phyloP scores from a whole-genome alignment of 2,113 vertebrate species.

The Pseudorhombus dupliciocellatus region DNA sequence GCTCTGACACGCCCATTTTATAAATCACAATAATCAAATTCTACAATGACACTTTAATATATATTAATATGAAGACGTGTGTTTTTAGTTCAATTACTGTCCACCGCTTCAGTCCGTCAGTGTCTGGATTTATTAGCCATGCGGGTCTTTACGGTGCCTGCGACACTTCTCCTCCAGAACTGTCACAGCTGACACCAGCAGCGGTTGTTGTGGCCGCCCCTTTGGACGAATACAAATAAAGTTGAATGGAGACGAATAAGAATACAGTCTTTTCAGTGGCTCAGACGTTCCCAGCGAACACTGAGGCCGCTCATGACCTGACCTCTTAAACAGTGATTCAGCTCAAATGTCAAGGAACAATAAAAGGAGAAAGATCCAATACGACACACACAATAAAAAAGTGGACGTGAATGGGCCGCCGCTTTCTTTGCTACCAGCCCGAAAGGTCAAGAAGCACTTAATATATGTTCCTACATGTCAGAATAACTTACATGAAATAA shows the following conservation, averaged over 20 bases:
- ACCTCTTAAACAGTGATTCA: constrained; percentile 44
- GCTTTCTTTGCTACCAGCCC: constrained; percentile 53
- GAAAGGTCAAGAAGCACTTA: constrained; percentile 75
- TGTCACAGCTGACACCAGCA: background rate
- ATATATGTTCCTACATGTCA: constrained; percentile 61
- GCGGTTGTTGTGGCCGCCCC: background rate
- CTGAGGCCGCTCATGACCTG: constrained; percentile 30
- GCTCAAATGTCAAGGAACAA: constrained; percentile 77
- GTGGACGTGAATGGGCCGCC: constrained; percentile 64
- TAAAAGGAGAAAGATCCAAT: constrained; percentile 64
- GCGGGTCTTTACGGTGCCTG: background rate
- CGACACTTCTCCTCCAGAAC: background rate
- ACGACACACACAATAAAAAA: constrained; percentile 54
- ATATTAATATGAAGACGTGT: no score
- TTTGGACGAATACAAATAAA: background rate
- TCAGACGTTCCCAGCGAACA: constrained; percentile 35
- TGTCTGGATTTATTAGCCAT: background rate
- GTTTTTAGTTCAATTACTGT: no score
- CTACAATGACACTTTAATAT: no score
- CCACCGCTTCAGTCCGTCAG: background rate
- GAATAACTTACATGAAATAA: constrained; percentile 62
- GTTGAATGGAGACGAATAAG: constrained; percentile 12
- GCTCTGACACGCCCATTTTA: background rate
- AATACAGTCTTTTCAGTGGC: constrained; percentile 8
- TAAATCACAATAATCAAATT: no score